These are phyloP conservation scores for Apodemia duryi DNA, from an alignment of 2,888 invertebrate species.

Conservation along the genomic window DNA sequence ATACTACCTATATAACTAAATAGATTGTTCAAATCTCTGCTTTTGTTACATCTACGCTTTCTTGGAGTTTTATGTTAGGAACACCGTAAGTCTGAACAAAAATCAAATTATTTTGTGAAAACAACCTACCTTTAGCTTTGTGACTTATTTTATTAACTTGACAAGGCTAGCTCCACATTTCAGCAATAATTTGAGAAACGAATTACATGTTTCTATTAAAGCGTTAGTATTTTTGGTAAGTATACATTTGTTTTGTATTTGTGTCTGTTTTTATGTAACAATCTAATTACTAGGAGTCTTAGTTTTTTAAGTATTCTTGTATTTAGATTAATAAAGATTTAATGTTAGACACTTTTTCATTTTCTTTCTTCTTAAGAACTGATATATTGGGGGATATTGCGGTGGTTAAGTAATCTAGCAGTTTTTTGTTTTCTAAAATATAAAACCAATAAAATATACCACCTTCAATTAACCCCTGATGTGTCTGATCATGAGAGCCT, in stretches of 20 bases:
- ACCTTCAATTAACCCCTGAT: no score
- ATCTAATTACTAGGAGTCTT: conserved; percentile 5
- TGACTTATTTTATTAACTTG: neutral
- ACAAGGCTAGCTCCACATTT: neutral
- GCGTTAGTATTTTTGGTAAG: conserved; percentile 27
- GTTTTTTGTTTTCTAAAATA: no score
- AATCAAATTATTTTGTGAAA: no score
- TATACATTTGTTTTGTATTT: conserved; percentile 23
- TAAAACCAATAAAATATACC: no score
- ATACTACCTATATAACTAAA: no score
- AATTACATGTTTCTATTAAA: neutral
- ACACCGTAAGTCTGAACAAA: no score
- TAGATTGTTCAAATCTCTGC: no score
- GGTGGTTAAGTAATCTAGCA: no score
- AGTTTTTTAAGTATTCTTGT: conserved; percentile 9
- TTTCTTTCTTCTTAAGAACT: neutral
- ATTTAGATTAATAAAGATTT: conserved; percentile 12
- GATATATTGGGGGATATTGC: no score
- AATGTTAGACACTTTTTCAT: neutral
- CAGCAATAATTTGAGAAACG: neutral
- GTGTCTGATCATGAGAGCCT: no score
- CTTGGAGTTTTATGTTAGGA: neutral
- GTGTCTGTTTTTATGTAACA: neutral
- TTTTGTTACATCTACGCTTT: no score
- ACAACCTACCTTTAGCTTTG: no score